Evolutionary conservation across 2,888 invertebrate genomes (phyloP), one percentile per base, ranked within the genome.

Genomic region (Drosophila meridionalis): DNA sequence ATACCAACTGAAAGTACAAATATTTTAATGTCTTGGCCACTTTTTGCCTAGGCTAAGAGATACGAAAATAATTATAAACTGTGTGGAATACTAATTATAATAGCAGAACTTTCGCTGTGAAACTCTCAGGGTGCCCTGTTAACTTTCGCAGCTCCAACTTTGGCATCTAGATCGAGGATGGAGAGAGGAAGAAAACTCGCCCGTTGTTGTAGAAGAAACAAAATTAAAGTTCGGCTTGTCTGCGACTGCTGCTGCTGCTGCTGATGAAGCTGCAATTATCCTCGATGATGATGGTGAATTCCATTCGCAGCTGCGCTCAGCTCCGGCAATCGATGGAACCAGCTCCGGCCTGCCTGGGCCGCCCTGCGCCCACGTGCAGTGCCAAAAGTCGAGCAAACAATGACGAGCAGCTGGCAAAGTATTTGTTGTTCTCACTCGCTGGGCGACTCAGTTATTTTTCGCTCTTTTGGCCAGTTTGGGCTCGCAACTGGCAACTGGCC

Each of bases 361-460:
- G 58, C 43, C 71, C 57, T 43, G 68, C 76, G 73, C 76, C 76
- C 78, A 83, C 67, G 73, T 79, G 74, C 74, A 80, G 74, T 74
- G 79, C 68, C 71, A 77, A 80, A 80, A 80, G 74, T 77, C 74
- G 80, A 66, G 70, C 80, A 80, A 87, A 84, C 86, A 86, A 88
- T 87, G 87, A 86, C 76, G 86, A 86, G 83, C 83, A 88, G 87
- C 82, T 83, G 80, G 75, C 58, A 88, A 88, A 84, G 79, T 87
- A 86, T 88, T 86, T 87, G 69, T 68, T 82, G 78, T 88, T 88
- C 87, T 87, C 87, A 87, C 87, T 86, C 83, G 61, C 42, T 59
- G 59, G 57, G 48, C 32, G 34, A 36, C 76, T 64, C 55, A 72
- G 69, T 68, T 76, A 69, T 78, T 73, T 71, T 56, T 56, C 30